Base-by-base conservation (phyloP, 2,113 vertebrate species). In the Anarhynchus alexandrinus region DNA sequence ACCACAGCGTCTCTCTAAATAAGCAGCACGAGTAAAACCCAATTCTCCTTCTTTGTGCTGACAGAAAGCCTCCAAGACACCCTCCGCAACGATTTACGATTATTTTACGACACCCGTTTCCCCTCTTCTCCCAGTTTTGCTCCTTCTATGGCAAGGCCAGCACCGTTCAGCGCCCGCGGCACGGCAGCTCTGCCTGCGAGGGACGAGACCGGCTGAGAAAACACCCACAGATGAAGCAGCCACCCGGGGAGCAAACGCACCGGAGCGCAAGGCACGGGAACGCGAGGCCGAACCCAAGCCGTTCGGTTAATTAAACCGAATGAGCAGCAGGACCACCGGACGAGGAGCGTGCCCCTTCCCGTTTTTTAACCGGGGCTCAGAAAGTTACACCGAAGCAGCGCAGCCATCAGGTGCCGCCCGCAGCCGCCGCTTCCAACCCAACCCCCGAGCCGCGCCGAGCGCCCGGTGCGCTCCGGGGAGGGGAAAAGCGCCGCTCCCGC, bases 141-240 rank as follows among this genome's bases (percentile, higher is more conserved):
- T 43, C 40, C 21, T 34, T 17, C 42, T 14, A 1, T 5, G 3
- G 30, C 1, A 16, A 23, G 30, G 20, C 32, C 52, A 15, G 18
- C 52, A 10, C 0, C 4, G 4, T 8, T 19, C 52, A 6, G 38
- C 4, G 15, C 26, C 12, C 12, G 22, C 1, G 11, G 13, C 74
- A 11, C 22, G 3, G 54, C 1, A 12, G 21, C 43, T 29, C 2
- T 2, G 45, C 12, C 73, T 14, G 20, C 40, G 4, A 17, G 36
- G n/a, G 22, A 8, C 13, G 5, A 19, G n/a, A 11, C 4, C 0
- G 3, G 26, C 45, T 32, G 9, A n/a, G 47, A 5, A 32, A 36
- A n/a, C 11, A 6, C 1, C 7, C 4, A 5, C 1, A 8, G 16
- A 21, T 0, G 13, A n/a, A 70, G 17, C 0, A 7, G 14, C 1